Base-by-base conservation (phyloP, 2,888 invertebrate genomes). In the Netelia inedita region DNA sequence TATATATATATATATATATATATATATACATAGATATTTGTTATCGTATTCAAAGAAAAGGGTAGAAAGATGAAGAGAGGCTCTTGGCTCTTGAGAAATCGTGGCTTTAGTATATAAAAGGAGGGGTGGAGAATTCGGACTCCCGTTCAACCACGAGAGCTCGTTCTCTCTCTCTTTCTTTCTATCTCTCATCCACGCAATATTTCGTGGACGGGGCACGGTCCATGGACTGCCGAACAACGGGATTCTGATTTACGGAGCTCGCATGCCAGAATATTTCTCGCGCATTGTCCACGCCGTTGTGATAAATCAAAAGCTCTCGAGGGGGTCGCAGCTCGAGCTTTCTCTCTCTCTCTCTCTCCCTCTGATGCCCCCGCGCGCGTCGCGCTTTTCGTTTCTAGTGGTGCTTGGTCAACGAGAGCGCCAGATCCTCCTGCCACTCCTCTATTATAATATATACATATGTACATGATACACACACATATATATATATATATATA, bases 241-340 rank as follows among this genome's bases (percentile, higher is more conserved):
- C 85, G 82, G 87, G 87, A 87, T 83, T 87, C 88, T 92, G 91
- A 92, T 92, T 92, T 92, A 92, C 91, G 89, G 89, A 88, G 88
- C 88, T 87, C 86, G 86, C 89, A 88, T 87, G 91, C 91, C 90
- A 90, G 90, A 92, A 92, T 91, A 92, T 92, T 92, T 92, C 91
- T 92, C 92, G 92, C 91, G 90, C 90, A 92, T 92, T 92, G 92
- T 92, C 91, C 92, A 91, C 90, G 91, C 89, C 88, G 88, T 87
- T 71, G 76, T 89, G 88, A 92, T 92, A 92, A 92, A 92, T 92
- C 92, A 92, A 91, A 89, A 86, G 80, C 85, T 85, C 86, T 79
- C 84, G 21, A 19, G 57, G 57, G 57, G 10, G 57, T 19, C 46
- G 11, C 19, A 16, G 21, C 28, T 53, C 43, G 57, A 50, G 21